These are phyloP conservation scores for Eurosta solidaginis DNA, from an alignment of 1,140 invertebrate species.

Conservation along the genomic window DNA sequence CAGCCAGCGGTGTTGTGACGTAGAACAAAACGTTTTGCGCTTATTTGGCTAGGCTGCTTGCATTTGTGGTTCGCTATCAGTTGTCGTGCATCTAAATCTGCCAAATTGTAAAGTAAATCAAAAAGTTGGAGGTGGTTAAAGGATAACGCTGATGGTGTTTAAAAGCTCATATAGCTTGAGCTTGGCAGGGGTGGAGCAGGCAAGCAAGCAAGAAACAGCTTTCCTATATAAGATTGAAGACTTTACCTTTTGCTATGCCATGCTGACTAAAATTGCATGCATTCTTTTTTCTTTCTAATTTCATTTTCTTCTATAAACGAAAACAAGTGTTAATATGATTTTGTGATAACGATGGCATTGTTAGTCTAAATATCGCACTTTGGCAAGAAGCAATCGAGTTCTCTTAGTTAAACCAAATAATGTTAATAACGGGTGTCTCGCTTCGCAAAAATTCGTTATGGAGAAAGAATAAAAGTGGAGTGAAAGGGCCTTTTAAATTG, in stretches of 20 bases:
- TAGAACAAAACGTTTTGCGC: background rate
- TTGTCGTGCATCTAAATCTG: constrained; percentile 23
- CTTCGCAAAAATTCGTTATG: too few species aligned
- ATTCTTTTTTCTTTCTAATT: too few species aligned
- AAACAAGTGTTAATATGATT: constrained; percentile 26
- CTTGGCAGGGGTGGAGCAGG: background rate
- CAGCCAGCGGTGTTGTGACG: background rate
- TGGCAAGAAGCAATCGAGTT: background rate
- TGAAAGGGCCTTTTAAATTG: too few species aligned
- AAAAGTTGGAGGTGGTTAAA: background rate
- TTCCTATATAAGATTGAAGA: background rate
- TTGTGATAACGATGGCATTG: background rate
- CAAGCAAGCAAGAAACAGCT: background rate
- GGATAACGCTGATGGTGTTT: constrained; percentile 11
- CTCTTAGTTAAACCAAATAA: background rate
- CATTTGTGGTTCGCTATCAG: background rate
- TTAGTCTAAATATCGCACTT: background rate
- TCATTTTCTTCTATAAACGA: background rate
- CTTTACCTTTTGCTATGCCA: background rate
- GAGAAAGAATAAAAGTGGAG: too few species aligned
- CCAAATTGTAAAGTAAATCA: background rate
- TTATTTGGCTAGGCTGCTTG: too few species aligned
- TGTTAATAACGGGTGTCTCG: too few species aligned
- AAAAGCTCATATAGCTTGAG: background rate
- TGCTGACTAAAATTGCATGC: background rate